A percentile compares a stretch with the other conserved stretches of the same genome.
These are phyloP conservation scores for Latrodectus hesperus DNA, from an alignment of 2,888 invertebrate species.

Conservation along the genomic window DNA sequence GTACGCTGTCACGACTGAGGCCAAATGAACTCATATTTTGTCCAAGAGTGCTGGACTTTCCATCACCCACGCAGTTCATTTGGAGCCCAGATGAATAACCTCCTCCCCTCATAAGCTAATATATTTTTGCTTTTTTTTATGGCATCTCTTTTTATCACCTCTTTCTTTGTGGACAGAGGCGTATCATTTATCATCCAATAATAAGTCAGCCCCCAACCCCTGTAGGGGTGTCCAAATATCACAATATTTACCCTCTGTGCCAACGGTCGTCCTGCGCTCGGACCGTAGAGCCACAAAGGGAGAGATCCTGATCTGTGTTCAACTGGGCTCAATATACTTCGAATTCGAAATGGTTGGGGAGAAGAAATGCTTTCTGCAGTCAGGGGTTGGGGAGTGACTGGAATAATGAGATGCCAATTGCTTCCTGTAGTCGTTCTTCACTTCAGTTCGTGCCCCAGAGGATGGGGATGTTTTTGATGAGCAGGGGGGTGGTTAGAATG, in stretches of 20 bases:
- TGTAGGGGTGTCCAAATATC: slow-evolving; percentile 30
- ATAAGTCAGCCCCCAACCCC: slow-evolving; percentile 23
- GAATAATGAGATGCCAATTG: slow-evolving; percentile 67
- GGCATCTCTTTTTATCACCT: background rate
- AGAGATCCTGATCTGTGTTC: background rate
- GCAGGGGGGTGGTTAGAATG: slow-evolving; percentile 1
- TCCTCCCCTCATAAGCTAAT: too few species aligned
- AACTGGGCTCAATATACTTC: background rate
- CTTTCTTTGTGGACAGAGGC: slow-evolving; percentile 6
- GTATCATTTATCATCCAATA: slow-evolving; percentile 42
- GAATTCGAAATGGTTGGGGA: slow-evolving; percentile 5
- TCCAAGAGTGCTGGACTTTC: too few species aligned
- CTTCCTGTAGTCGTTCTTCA: slow-evolving; percentile 51
- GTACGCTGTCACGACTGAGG: too few species aligned
- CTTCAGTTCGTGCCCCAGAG: slow-evolving; percentile 23
- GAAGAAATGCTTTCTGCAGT: background rate
- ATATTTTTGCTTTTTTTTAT: background rate
- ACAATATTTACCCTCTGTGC: slow-evolving; percentile 41
- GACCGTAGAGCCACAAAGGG: background rate
- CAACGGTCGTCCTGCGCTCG: background rate
- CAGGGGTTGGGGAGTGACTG: slow-evolving; percentile 37
- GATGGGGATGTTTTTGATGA: slow-evolving; percentile 28
- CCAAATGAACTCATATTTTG: too few species aligned
- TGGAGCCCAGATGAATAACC: too few species aligned
- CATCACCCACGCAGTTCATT: too few species aligned